Conservation (phyloP, 2,797 vertebrate genomes). For the Pterois miles region DNA sequence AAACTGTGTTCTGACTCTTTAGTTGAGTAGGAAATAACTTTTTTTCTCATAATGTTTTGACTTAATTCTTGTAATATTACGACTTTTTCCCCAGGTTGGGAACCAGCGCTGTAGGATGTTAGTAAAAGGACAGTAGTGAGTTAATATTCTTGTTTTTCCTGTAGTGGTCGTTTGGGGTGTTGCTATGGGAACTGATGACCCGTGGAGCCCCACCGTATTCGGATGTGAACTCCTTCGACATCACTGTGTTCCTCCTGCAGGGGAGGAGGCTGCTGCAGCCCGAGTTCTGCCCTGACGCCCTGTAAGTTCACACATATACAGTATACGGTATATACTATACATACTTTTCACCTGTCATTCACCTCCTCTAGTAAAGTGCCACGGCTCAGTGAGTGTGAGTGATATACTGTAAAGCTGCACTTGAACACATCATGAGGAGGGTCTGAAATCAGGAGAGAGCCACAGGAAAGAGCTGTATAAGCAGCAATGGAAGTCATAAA, state of each 20-base stretch:
- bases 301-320: constrained; percentile 85
- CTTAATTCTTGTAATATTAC: no score
- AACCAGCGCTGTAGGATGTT: background rate
- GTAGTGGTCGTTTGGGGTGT: constrained; percentile 98
- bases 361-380: constrained; percentile 6
- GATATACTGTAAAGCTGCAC: constrained; percentile 17
- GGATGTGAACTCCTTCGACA: constrained; percentile 98
- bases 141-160: background rate
- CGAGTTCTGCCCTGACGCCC: constrained; percentile 95
- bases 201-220: constrained; percentile 97
- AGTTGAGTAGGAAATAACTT: no score
- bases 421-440: constrained; percentile 3
- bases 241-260: constrained; percentile 96
- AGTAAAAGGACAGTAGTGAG: background rate
- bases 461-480: constrained; percentile 16
- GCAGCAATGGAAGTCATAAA: constrained; percentile 24
- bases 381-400: constrained; percentile 22
- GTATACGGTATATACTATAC: background rate
- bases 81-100: background rate
- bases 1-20: no score
- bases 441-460: background rate
- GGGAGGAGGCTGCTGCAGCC: constrained; percentile 96
- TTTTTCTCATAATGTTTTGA: no score
- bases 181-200: constrained; percentile 99
- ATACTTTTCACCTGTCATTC: constrained; percentile 7